Evolutionary conservation across 2,113 vertebrate genomes (phyloP).

Genomic region (Tetrax tetrax): DNA sequence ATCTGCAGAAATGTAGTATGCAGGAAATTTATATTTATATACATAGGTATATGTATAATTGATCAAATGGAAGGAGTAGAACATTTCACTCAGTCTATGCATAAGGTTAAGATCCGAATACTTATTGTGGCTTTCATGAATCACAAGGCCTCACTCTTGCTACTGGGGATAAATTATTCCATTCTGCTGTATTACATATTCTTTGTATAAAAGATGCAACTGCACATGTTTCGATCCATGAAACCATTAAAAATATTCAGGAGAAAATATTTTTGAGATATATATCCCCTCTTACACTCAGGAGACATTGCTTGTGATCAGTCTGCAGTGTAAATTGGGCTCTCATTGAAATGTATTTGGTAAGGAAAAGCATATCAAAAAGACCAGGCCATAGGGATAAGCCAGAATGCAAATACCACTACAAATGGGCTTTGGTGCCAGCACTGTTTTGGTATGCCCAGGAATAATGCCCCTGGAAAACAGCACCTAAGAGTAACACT

Average conservation of each 20-base stretch:
- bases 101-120: conserved; percentile 73
- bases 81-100: conserved; percentile 67
- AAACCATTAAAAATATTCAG: conserved; percentile 70
- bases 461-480: neutral
- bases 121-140: conserved; percentile 74
- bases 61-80: conserved; percentile 69
- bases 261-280: conserved; percentile 66
- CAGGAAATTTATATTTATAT: conserved; percentile 72
- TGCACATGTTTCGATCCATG: conserved; percentile 65
- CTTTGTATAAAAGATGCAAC: conserved; percentile 72
- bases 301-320: conserved; percentile 46
- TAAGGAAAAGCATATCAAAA: conserved; percentile 20
- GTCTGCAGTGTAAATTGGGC: conserved; percentile 12
- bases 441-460: neutral
- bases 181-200: conserved; percentile 69
- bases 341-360: conserved; percentile 67
- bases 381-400: conserved; percentile 4
- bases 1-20: conserved; percentile 61
- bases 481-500: neutral
- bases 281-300: conserved; percentile 16
- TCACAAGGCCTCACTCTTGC: conserved; percentile 64
- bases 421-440: conserved; percentile 5
- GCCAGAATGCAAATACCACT: conserved; percentile 22
- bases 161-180: conserved; percentile 75
- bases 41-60: conserved; percentile 69